Evolutionary conservation across 2,113 vertebrate genomes (phyloP).

Genomic region (Lophius piscatorius): DNA sequence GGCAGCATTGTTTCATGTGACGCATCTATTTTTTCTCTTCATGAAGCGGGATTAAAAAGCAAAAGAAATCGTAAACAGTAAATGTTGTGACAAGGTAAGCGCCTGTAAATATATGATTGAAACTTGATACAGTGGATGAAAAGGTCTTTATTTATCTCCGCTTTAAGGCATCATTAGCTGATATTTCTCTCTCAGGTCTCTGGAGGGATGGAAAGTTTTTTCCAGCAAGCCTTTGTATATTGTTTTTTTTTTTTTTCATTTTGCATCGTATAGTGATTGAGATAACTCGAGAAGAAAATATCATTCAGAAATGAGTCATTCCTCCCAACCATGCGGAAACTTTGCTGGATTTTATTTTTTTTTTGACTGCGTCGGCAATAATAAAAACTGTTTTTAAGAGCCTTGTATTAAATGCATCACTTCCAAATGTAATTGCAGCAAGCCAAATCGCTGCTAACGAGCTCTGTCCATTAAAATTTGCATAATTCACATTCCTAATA

Average conservation of each 20-base stretch:
- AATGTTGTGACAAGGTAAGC: background rate
- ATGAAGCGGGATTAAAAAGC: background rate
- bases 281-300: too few relatives aligned
- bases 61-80: background rate
- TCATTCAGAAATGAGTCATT: background rate
- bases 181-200: background rate
- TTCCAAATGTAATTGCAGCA: constrained; percentile 27
- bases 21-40: background rate
- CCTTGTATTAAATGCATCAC: constrained; percentile 32
- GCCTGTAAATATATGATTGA: background rate
- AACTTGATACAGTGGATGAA: background rate
- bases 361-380: constrained; percentile 4
- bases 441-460: constrained; percentile 39
- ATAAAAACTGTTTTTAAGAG: constrained; percentile 6
- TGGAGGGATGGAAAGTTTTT: constrained; percentile 6
- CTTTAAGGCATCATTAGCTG: constrained; percentile 3
- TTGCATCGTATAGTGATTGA: background rate
- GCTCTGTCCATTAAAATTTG: constrained; percentile 8
- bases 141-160: background rate
- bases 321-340: background rate
- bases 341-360: background rate
- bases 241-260: background rate
- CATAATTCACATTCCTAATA: constrained; percentile 27
- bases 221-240: too few relatives aligned
- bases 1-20: too few relatives aligned